Evolutionary conservation across 1,140 invertebrate species (phyloP), one percentile per base, ranked within the genome.

Genomic region (Notospermus geniculatus): DNA sequence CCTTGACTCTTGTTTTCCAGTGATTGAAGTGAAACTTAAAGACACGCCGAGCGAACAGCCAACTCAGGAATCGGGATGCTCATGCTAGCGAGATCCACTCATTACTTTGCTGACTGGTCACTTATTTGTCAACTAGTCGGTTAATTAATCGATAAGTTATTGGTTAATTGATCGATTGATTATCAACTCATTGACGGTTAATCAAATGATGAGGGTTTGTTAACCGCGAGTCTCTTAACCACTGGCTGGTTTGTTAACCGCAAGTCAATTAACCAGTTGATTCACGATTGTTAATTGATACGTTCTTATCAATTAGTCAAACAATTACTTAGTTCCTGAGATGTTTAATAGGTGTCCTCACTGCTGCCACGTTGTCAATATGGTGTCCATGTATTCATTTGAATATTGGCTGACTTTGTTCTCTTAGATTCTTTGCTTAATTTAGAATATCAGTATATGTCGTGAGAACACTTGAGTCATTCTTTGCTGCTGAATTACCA

Each of bases 1-100:
- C 87, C 86, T 86, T 87, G 86, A 87, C 86, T 82, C 74, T 73
- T 66, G 75, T 75, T 83, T 83, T 36, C 64, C 85, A 95, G 92
- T 97, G 93, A 93, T 95, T 87, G 95, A 97, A 88, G 93, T 97
- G 83, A 91, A 95, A 81, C 88, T 97, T 79, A 93, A 95, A 87
- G 93, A 97, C 79, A 92, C 93, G 76, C 92, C 93, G 68, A 90
- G 90, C 74, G 93, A 97, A 86, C 88, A 86, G 74, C 91, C 90
- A 87, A 63, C 74, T 60, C 90, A 92, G 72, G 92, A 95, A 83
- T 90, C 90, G 77, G 90, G 90, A 79, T 96, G 93, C 87, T 88
- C 91, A 83, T 95, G 93, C 84, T 95, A 87, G n/a, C 25, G 9
- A 19, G n/a, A 23, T 19, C 46, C 25, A n/a, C 4, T 50, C 46